Evolutionary conservation across 23 tunicate species (phyloP).

Genomic region (Ascidia mentula): DNA sequence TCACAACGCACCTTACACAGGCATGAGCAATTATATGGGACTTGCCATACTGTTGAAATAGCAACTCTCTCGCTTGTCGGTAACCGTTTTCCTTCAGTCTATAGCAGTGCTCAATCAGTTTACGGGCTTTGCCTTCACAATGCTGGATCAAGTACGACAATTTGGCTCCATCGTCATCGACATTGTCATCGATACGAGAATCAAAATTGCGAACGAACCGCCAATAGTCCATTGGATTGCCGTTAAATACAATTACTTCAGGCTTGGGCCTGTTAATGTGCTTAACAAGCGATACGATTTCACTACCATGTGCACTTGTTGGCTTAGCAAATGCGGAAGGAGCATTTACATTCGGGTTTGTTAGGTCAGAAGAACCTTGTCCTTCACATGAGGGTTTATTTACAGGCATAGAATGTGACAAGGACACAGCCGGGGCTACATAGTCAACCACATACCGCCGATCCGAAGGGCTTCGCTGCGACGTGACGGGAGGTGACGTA

Average conservation of each 20-base stretch:
- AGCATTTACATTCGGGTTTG: not conserved
- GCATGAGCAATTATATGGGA: not conserved
- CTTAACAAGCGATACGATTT: not conserved
- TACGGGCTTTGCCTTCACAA: no score
- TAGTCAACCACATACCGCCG: conserved; percentile 5
- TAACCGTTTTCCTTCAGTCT: not conserved
- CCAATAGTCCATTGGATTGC: conserved; percentile 7
- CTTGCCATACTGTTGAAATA: not conserved
- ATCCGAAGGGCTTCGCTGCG: conserved; percentile 1
- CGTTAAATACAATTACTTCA: not conserved
- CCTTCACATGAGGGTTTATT: not conserved
- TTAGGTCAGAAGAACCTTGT: not conserved
- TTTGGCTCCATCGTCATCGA: not conserved
- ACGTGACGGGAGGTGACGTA: conserved; percentile 3
- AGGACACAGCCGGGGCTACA: not conserved
- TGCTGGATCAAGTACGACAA: not conserved
- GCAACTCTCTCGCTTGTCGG: conserved; percentile 6
- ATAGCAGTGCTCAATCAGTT: not conserved
- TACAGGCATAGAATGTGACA: not conserved
- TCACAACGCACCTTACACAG: conserved; percentile 2
- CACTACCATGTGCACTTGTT: not conserved
- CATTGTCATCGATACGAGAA: not conserved
- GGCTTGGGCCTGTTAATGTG: not conserved
- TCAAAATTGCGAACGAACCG: not conserved
- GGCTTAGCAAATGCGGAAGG: not conserved